Base-by-base conservation (phyloP, 2,113 vertebrate genomes). In the Lampris incognitus region DNA sequence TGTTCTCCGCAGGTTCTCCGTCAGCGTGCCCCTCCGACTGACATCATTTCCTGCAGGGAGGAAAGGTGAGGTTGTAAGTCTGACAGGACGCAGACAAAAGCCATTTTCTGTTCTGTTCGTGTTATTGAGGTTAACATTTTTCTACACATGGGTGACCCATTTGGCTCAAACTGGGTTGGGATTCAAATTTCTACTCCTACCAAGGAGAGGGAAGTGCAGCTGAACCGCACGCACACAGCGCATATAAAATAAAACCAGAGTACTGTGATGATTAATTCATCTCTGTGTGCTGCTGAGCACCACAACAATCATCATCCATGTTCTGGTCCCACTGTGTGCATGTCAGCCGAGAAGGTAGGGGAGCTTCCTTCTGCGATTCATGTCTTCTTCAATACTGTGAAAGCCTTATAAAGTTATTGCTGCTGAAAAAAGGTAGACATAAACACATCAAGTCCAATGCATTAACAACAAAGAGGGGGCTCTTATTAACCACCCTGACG, bases 11-110 rank as follows among this genome's bases (percentile, higher is more conserved):
- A 55, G 56, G 65, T 50, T 61, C 61, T 68, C 64, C 11, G 64
- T 66, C 59, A 44, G 66, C 39, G 58, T 55, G 49, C 66, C 66
- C 58, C 57, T 62, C 5, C 5, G 3, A 36, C 42, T 59, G 50
- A 69, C 50, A 69, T 52, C 11, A 72, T 55, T 62, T 72, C 69
- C 59, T 55, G 46, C 9, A 41, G 39, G 49, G 6, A 48, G 46
- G 63, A 37, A 63, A 50, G 69, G 38, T 52, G 58, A 72, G 78
- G 69, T 55, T 39, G 46, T 38, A 48, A 60, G 54, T 38, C 3
- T 0, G 42, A 77, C 56, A 58, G 69, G 74, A 80, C 40, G 39
- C 66, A 69, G 66, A 59, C 61, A 5, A 36, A 38, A 55, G 54
- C 5, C 44, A 38, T 66, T 81, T 66, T 62, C 11, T 54, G 38